A percentile compares a stretch with the other conserved stretches of the same genome.
These are phyloP conservation scores for Aldrovandia affinis DNA, from an alignment of 2,797 vertebrate genomes.

Conservation along the genomic window DNA sequence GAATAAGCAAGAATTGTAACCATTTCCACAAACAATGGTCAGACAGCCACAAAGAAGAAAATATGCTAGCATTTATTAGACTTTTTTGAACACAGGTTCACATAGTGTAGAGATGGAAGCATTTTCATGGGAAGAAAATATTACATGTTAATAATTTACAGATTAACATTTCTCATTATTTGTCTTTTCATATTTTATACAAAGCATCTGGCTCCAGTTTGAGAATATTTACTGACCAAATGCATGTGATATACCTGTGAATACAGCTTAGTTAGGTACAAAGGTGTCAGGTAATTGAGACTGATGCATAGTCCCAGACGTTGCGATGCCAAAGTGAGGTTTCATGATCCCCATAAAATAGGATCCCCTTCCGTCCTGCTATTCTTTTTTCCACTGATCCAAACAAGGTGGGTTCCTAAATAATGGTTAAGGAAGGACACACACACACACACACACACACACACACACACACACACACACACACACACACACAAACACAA, in stretches of 20 bases:
- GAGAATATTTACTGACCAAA: background rate
- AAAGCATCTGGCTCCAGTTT: background rate
- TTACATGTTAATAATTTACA: constrained; percentile 20
- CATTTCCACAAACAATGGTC: background rate
- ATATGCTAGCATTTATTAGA: constrained; percentile 44
- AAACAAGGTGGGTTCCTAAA: background rate
- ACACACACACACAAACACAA: too few species aligned
- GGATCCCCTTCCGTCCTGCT: background rate
- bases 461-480: too few species aligned
- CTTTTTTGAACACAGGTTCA: constrained; percentile 38
- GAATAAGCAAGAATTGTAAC: too few species aligned
- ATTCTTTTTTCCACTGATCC: background rate
- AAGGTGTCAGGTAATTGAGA: background rate
- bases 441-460: too few species aligned
- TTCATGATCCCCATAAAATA: background rate
- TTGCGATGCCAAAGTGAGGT: background rate
- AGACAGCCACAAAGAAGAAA: constrained; percentile 11
- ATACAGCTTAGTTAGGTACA: background rate
- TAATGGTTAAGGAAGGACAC: background rate
- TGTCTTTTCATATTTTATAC: background rate
- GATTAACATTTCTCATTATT: background rate
- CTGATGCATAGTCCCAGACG: background rate
- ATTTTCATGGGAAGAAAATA: constrained; percentile 35
- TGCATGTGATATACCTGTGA: background rate
- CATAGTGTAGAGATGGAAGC: constrained; percentile 33